Evolutionary conservation across 1,140 invertebrate species (phyloP), one percentile per base, ranked within the genome.

Genomic region (Caerostris darwini): DNA sequence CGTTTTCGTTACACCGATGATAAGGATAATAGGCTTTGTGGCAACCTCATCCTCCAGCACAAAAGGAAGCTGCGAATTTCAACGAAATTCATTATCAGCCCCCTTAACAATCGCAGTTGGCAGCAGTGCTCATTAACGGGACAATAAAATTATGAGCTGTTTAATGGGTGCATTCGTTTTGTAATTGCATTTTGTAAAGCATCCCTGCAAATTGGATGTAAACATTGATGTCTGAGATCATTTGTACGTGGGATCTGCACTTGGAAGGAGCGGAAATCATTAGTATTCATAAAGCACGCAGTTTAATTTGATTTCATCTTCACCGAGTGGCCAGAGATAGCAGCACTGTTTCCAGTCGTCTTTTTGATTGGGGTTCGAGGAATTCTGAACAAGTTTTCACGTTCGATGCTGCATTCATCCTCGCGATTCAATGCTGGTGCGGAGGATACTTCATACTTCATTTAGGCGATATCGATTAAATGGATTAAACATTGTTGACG

Each of bases 101-200:
- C 10, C 6, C 57, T 34, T 34, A 34, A 85, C 12, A n/a, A 56
- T 53, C 17, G 82, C 17, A 57, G 82, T 4, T 56, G 59, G 58
- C 19, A 61, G 12, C 85, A 53, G 5, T 19, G n/a, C 89, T 82
- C 89, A 81, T 90, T 90, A 90, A 8, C 89, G 14, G n/a, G 89
- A 90, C 67, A 90, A 90, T 82, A 90, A 90, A 90, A 81, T 82
- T 59, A 90, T 90, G 56, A 81, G 69, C 71, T 17, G 17, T 81
- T 50, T 71, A 77, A 77, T 88, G 12, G 53, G 8, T 56, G 69
- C 50, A 90, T 81, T 90, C 89, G 54, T 53, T 58, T 61, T 81
- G 67, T 90, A 81, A 81, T 81, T 81, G 69, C 53, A 90, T 90
- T 81, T 59, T 53, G 34, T n/a, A 67, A 67, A 61, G 8, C 17